phyloP scores from a whole-genome alignment of 2,888 invertebrate genomes.

The Spicauda simplicius region DNA sequence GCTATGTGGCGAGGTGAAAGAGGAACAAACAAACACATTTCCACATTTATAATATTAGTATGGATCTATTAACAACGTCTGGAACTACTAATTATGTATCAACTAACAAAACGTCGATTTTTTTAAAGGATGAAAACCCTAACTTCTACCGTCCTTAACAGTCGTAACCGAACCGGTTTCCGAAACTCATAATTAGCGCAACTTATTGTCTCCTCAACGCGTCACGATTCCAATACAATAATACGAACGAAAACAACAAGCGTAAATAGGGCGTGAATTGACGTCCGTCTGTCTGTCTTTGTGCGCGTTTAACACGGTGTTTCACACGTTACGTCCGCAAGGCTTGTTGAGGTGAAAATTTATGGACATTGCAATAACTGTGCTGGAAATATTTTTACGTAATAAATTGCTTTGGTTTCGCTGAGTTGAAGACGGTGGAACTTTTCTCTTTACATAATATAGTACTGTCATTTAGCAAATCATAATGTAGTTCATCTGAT shows the following conservation, averaged over 20 bases:
- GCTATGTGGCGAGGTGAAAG: too few relatives aligned
- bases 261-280: conserved; percentile 21
- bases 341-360: neutral
- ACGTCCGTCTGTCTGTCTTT: conserved; percentile 18
- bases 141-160: too few relatives aligned
- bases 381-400: neutral
- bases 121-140: too few relatives aligned
- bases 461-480: too few relatives aligned
- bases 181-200: neutral
- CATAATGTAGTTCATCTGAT: too few relatives aligned
- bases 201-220: neutral
- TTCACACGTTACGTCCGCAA: neutral
- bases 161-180: neutral
- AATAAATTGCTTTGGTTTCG: neutral
- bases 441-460: too few relatives aligned
- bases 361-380: neutral
- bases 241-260: conserved; percentile 13
- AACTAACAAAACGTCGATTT: too few relatives aligned
- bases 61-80: too few relatives aligned
- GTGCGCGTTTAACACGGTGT: neutral
- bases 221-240: neutral
- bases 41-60: too few relatives aligned
- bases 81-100: too few relatives aligned
- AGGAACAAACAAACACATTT: too few relatives aligned
- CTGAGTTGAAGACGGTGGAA: neutral